Base-by-base conservation (phyloP, 2,113 vertebrate species). In the Clarias batrachus region DNA sequence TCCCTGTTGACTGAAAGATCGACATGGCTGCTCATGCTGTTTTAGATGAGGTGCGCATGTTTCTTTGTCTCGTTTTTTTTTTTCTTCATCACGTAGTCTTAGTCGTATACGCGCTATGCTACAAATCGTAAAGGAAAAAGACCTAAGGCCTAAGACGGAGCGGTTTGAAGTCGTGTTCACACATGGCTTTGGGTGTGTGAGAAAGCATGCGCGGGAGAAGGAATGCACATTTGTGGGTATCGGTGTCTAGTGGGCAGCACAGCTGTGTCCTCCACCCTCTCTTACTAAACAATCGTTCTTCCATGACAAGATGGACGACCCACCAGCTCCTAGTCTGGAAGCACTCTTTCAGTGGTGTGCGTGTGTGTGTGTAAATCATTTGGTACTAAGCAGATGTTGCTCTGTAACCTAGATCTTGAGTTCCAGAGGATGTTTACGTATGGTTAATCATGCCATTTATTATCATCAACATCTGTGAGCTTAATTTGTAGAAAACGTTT, bases 301-400 rank as follows among this genome's bases (percentile, higher is more conserved):
- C 89, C 90, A 82, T 92, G 90, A 92, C 87, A 93, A 93, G 93
- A 94, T 88, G 90, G 91, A 94, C 92, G 92, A 93, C 89, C 91
- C 82, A 88, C 89, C 90, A 91, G 89, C 88, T 90, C 91, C 90
- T 91, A 91, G 90, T 88, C 90, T 89, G 88, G 89, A 93, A 92
- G 92, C 90, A 82, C 88, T 91, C 89, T 73, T 90, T 88, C 90
- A 88, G 73, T n/a, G 48, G 23, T 37, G 27, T 63, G 81, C 83
- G 79, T 82, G 63, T 83, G 52, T 63, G n/a, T 79, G 52, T 77
- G 62, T 66, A 27, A 33, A 59, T 85, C 37, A 33, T 60, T 82
- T 41, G 37, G 41, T 80, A 74, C 56, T 68, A 86, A 78, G 73
- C 84, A 88, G 85, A 89, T 86, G 81, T 74, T 73, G 54, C 81